Base-by-base conservation (phyloP, 2,113 vertebrate genomes). In the Ciconia maguari region DNA sequence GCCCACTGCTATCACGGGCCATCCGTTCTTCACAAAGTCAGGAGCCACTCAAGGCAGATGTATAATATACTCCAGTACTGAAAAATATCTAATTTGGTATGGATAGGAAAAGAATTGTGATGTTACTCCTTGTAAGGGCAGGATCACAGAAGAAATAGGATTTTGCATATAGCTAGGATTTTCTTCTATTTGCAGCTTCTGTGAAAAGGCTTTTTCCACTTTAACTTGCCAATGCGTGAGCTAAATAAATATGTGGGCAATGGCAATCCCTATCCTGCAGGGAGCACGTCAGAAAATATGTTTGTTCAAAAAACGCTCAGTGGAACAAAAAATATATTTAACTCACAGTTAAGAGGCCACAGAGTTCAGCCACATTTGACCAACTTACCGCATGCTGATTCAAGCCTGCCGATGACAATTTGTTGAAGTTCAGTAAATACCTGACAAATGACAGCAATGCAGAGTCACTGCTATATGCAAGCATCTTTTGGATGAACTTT, bases 201-300 rank as follows among this genome's bases (percentile, higher is more conserved):
- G 18, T 60, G 19, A 74, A 94, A 93, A 93, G n/a, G 32, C 36
- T 83, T 92, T 87, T 96, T 87, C n/a, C 77, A 75, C 36, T 82
- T 84, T 36, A 62, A 81, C 49, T 90, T 92, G 27, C 27, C 69
- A 76, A 4, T 34, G 32, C 2, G 0, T 2, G 9, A 89, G 44
- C 60, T 82, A 90, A 93, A 90, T 74, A 95, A 94, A 75, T 62
- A 83, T 6, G 16, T 64, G 61, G 44, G 24, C 41, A 83, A 87
- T 49, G 34, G 42, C 44, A 71, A 41, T 42, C 48, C n/a, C 29
- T 81, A 9, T 64, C 60, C 82, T 72, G 75, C 18, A 52, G 68
- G 26, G 27, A 61, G 13, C 24, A 89, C 2, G 1, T 18, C 0
- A 0, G 60, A 90, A 81, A 80, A 48, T 42, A 41, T 5, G 15